Evolutionary conservation across 2,113 vertebrate species (phyloP).

Genomic region (Brachionichthys hirsutus): DNA sequence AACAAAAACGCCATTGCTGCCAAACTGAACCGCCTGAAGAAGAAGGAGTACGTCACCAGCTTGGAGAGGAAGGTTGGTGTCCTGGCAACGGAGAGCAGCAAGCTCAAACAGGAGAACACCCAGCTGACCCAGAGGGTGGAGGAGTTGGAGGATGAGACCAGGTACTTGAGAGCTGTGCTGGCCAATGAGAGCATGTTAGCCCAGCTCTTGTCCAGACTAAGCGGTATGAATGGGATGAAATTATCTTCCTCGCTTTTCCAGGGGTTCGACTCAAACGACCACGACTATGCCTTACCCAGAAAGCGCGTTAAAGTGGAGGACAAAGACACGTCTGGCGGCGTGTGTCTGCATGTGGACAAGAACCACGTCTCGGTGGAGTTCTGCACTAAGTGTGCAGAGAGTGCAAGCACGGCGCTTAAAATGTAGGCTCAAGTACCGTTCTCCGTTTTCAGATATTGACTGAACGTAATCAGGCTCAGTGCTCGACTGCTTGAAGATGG

Average conservation of each 20-base stretch:
- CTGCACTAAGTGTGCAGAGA: conserved; percentile 92
- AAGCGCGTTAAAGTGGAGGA: conserved; percentile 81
- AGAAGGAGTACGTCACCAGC: conserved; percentile 90
- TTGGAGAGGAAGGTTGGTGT: conserved; percentile 85
- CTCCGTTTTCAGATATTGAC: conserved; percentile 74
- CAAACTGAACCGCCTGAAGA: conserved; percentile 89
- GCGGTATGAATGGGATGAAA: conserved; percentile 91
- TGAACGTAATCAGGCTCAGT: conserved; percentile 67
- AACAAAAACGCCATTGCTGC: conserved; percentile 88
- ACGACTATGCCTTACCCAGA: conserved; percentile 83
- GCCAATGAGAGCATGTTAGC: conserved; percentile 95
- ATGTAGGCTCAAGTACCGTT: conserved; percentile 97
- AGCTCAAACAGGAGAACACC: conserved; percentile 85
- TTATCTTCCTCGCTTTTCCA: conserved; percentile 94
- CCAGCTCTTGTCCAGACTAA: conserved; percentile 88
- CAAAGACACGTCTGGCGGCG: conserved; percentile 81
- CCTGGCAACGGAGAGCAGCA: conserved; percentile 85
- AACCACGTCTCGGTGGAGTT: conserved; percentile 98
- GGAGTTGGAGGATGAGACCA: conserved; percentile 91
- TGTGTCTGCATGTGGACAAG: conserved; percentile 96
- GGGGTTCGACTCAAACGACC: conserved; percentile 80
- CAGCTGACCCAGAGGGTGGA: conserved; percentile 87
- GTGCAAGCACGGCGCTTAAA: conserved; percentile 87
- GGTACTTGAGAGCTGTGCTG: conserved; percentile 92
- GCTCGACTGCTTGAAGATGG: conserved; percentile 68